These are phyloP conservation scores for Lamprotornis superbus DNA, from an alignment of 2,113 vertebrate genomes.

Conservation along the genomic window DNA sequence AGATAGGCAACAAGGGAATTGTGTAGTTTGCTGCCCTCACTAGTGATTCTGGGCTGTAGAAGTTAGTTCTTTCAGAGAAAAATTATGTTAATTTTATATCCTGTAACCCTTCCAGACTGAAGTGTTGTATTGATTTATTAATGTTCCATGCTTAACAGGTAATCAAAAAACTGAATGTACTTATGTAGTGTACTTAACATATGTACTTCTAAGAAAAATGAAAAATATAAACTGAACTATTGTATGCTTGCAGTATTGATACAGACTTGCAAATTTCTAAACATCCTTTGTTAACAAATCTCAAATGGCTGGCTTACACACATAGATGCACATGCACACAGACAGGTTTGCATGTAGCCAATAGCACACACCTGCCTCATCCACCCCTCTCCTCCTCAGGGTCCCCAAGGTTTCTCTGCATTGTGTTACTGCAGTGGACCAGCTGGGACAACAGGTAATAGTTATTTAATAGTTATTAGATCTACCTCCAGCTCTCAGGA, in stretches of 20 bases:
- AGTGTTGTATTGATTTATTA: neutral
- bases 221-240: neutral
- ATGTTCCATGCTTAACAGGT: neutral
- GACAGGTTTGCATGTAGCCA: neutral
- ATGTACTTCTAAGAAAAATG: neutral
- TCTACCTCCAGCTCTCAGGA: neutral
- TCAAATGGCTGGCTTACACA: neutral
- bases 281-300: neutral
- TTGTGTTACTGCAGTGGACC: neutral
- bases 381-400: too few relatives aligned
- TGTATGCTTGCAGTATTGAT: fast-evolving
- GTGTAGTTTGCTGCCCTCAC: neutral
- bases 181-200: neutral
- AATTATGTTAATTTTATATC: neutral
- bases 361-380: neutral
- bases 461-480: neutral
- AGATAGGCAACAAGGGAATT: neutral
- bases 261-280: neutral
- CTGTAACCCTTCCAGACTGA: neutral
- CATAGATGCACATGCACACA: fast-evolving
- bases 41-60: neutral
- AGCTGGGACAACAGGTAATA: neutral
- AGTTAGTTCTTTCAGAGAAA: neutral
- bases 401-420: neutral
- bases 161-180: neutral